Base-by-base conservation (phyloP, 2,888 invertebrate species). In the Drosophila putrida region DNA sequence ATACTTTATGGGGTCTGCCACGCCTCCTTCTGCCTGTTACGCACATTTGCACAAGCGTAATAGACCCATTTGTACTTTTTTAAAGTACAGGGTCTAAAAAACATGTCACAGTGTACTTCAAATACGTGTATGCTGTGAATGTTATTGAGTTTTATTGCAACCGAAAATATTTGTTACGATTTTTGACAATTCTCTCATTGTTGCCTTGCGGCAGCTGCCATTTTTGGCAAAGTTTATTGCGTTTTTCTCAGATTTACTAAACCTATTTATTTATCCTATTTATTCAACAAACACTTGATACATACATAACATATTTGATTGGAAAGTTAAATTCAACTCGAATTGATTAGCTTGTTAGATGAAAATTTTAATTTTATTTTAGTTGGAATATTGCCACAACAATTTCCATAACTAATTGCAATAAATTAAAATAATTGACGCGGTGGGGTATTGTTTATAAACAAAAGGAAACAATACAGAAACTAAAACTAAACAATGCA, bases 131-230 rank as follows among this genome's bases (percentile, higher is more conserved):
- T 60, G 27, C 10, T 36, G 10, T 39, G 13, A 4, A 49, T 54
- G 11, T 35, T 67, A 41, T 65, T 73, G 51, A 59, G 47, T 73
- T 65, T 73, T 39, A 63, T 64, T 51, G 55, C 55, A 59, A 28
- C n/a, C 33, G 44, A 38, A 38, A 15, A 38, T 63, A 58, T 72
- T 54, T 57, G 57, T 50, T 60, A 43, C 33, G 35, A 61, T 71
- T 60, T 35, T 60, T 39, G 46, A 66, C 50, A 69, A 61, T 73
- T 55, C 47, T 53, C 50, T 15, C 43, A 78, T 78, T 78, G 50
- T 58, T 41, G 35, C 8, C 27, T 28, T 15, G 28, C 39, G 49
- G 35, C 44, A 41, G 35, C 44, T 51, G 58, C 6, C 6, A 35
- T 15, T 41, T 38, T 35, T 10, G 27, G 49, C 39, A 39, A 39